Base-by-base conservation (phyloP, 2,888 invertebrate genomes). In the Megalurothrips usitatus region DNA sequence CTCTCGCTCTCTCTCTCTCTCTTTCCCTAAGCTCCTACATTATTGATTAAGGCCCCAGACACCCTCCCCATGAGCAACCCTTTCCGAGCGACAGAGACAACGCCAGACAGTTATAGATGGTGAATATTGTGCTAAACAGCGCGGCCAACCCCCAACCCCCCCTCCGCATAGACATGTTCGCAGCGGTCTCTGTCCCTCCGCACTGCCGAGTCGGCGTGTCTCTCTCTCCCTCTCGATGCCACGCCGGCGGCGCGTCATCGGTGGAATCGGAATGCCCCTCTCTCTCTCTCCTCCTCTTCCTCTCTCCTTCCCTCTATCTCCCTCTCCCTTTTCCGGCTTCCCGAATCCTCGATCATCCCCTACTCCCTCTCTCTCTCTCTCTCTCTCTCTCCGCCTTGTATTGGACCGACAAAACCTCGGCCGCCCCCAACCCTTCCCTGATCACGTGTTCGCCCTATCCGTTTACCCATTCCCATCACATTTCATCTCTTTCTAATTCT, bases 31-130 rank as follows among this genome's bases (percentile, higher is more conserved):
- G 68, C 68, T 75, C 11, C 26, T 26, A 75, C 12, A 12, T 75
- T 75, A 75, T 75, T 75, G 68, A 75, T 75, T 75, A 75, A 75
- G 68, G 68, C 68, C 68, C 68, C 68, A 75, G 58, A 58, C 58
- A 58, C 58, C 58, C 58, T 58, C 17, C 58, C 58, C 58, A 17
- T 26, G 68, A 11, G 34, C 68, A 75, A 75, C 68, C 68, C 26
- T 75, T 75, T 12, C 58, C 14, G 58, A 58, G 17, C 58, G 58
- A 58, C 6, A 17, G 58, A 58, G 58, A 58, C 19, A 58, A 52
- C 68, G 68, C 19, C 68, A 68, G 68, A 75, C 68, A 75, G 68
- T 75, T 75, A 75, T 75, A 75, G 68, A 75, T 75, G 68, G 68
- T 26, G 68, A 75, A 75, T 75, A 75, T 75, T 75, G 68, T 75